phyloP scores from a whole-genome alignment of 2,113 vertebrate genomes.

The Strix uralensis region DNA sequence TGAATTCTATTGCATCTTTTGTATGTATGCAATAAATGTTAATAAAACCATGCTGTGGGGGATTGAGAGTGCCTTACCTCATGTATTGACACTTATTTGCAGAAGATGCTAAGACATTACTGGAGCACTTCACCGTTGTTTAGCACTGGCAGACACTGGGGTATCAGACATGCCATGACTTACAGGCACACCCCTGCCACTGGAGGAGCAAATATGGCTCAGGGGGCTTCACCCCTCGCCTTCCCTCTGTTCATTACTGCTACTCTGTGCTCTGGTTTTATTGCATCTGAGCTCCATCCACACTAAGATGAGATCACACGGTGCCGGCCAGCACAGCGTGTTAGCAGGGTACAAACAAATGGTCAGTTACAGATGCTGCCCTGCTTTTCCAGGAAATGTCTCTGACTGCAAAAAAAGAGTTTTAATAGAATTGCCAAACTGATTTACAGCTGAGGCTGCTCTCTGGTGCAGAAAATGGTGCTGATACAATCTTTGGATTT shows the following conservation, averaged over 20 bases:
- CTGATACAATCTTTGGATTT: background rate
- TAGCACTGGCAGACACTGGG: background rate
- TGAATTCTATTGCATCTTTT: background rate
- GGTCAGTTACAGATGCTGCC: fast-evolving
- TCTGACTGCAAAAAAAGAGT: background rate
- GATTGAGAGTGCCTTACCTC: background rate
- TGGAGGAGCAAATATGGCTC: background rate
- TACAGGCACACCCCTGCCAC: background rate
- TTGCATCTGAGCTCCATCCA: background rate
- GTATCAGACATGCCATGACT: background rate
- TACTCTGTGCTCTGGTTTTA: background rate
- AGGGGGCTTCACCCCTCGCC: background rate
- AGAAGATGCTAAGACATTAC: background rate
- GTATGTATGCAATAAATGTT: background rate
- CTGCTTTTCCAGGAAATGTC: background rate
- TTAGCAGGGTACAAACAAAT: background rate
- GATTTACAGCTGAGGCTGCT: background rate
- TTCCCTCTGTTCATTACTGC: background rate
- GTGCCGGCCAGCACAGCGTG: fast-evolving
- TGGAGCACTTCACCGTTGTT: background rate
- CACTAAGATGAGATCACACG: fast-evolving
- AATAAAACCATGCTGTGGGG: background rate
- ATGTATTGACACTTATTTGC: background rate
- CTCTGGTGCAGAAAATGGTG: background rate
- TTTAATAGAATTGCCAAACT: background rate